Percentiles rank a stretch among this genome's conserved stretches.
phyloP scores from a whole-genome alignment of 2,113 vertebrate genomes.

The Ctenodactylus gundi region DNA sequence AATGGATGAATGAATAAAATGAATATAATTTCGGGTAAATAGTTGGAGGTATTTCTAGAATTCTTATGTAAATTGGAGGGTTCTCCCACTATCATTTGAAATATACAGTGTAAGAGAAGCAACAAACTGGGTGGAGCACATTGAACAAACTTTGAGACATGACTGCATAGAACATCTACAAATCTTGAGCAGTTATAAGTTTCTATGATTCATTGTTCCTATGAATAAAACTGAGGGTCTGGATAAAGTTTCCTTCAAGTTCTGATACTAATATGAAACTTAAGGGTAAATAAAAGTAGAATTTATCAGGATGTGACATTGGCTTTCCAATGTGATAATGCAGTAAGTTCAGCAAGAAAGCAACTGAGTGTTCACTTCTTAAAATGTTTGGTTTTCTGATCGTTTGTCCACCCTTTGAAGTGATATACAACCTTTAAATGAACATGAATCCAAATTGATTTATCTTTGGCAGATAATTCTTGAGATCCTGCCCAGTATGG shows the following conservation, averaged over 20 bases:
- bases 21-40: not conserved
- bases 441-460: conserved; percentile 14
- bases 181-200: not conserved
- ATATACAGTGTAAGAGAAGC: not conserved
- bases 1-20: not conserved
- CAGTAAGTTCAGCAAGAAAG: not conserved
- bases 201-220: not conserved
- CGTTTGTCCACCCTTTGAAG: not conserved
- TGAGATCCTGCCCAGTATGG: not conserved
- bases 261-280: no score
- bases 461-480: not conserved
- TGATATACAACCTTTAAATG: not conserved
- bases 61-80: not conserved
- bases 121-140: not conserved
- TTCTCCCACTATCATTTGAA: not conserved
- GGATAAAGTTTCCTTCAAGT: not conserved
- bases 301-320: not conserved
- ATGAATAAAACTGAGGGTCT: not conserved
- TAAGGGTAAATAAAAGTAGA: not conserved
- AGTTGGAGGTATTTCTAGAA: not conserved
- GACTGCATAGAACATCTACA: not conserved
- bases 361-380: not conserved
- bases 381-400: not conserved
- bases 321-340: not conserved
- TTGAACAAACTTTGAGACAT: not conserved